These are phyloP conservation scores for Xerus inauris DNA, from an alignment of 2,113 vertebrate species.

Conservation along the genomic window DNA sequence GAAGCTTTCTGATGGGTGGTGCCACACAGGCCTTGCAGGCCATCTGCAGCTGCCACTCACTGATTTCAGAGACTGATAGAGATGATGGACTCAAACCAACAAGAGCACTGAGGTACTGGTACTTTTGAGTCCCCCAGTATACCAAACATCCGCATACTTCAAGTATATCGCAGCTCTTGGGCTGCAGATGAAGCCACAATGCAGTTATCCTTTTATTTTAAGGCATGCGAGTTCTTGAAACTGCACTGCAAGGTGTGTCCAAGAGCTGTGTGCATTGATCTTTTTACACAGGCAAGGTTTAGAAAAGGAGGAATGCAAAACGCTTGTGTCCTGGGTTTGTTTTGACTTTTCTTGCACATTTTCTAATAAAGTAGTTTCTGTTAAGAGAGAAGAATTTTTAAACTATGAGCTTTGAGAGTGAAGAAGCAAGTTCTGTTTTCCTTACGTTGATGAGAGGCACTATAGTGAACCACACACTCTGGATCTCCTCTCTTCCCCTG, in stretches of 20 bases:
- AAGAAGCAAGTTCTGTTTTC: neutral
- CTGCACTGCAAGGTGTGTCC: neutral
- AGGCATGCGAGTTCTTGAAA: neutral
- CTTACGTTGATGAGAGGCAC: neutral
- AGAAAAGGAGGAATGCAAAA: neutral
- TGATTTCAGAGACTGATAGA: neutral
- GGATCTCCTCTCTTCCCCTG: neutral
- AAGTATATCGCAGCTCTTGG: neutral
- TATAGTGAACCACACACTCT: neutral
- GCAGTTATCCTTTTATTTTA: neutral
- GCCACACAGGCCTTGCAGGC: too few species aligned
- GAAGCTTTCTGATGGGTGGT: neutral
- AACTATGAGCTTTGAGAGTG: neutral
- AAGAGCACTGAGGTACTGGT: neutral
- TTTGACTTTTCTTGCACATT: neutral
- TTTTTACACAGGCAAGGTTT: neutral
- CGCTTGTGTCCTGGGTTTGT: neutral
- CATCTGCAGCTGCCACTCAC: fast-evolving
- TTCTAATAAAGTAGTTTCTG: neutral
- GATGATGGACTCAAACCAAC: neutral
- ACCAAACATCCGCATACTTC: neutral
- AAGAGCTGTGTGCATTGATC: too few species aligned
- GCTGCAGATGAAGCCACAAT: neutral
- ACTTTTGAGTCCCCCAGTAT: neutral
- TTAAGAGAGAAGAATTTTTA: neutral